phyloP scores from a whole-genome alignment of 2,113 vertebrate genomes.

The Triplophysa dalaica region DNA sequence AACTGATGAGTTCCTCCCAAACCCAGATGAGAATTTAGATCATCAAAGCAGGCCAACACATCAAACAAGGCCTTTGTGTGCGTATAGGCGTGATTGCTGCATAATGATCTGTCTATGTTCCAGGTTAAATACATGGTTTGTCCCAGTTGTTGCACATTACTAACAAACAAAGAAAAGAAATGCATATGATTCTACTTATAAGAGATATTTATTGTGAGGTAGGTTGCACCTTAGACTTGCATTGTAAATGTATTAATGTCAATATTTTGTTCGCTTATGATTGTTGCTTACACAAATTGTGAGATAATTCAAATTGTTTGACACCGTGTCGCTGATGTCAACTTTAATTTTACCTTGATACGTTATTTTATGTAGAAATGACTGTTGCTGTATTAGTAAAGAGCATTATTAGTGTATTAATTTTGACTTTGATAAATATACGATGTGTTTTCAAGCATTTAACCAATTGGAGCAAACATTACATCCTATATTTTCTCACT shows the following conservation, averaged over 20 bases:
- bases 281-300: too few species aligned
- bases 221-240: too few species aligned
- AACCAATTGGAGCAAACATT: not conserved
- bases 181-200: too few species aligned
- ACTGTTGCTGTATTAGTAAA: not conserved
- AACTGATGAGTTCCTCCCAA: constrained; percentile 49
- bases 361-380: not conserved
- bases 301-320: too few species aligned
- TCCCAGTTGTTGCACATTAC: too few species aligned
- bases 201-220: too few species aligned
- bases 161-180: too few species aligned
- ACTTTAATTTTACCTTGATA: too few species aligned
- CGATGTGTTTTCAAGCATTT: constrained; percentile 1
- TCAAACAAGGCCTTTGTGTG: constrained; percentile 37
- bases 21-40: constrained; percentile 44
- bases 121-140: not conserved
- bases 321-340: too few species aligned
- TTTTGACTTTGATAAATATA: not conserved
- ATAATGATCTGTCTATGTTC: not conserved
- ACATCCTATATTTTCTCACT: constrained; percentile 14
- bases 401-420: not conserved
- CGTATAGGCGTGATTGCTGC: not conserved
- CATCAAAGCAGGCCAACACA: constrained; percentile 31
- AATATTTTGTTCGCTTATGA: too few species aligned
- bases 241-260: too few species aligned